A percentile compares a stretch with the other conserved stretches of the same genome.
Conservation (phyloP, 2,797 vertebrate genomes). For the Anisognathus igniventris region DNA sequence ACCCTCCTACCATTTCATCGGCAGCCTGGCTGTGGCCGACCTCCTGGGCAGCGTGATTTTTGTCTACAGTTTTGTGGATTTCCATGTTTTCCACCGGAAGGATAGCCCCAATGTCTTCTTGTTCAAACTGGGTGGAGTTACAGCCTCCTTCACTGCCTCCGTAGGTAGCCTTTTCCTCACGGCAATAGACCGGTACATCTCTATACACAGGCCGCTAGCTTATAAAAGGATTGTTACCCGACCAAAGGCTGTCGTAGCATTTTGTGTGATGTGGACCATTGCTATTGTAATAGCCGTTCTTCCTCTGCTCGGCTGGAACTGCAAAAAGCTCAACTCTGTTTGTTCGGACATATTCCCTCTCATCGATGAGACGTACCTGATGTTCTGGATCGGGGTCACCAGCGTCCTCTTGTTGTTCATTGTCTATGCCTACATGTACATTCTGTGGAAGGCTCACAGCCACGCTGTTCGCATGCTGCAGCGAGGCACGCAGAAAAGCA, state of each 20-base stretch:
- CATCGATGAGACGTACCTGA: slow-evolving; percentile 95
- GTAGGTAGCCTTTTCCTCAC: slow-evolving; percentile 99
- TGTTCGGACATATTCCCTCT: slow-evolving; percentile 98
- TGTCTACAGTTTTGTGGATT: slow-evolving; percentile 99
- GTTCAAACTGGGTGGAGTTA: slow-evolving; percentile 98
- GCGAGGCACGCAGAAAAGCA: slow-evolving; percentile 95
- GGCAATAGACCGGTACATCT: slow-evolving; percentile 98
- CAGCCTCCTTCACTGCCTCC: slow-evolving; percentile 95
- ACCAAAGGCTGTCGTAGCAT: slow-evolving; percentile 96
- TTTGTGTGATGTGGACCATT: slow-evolving; percentile 98
- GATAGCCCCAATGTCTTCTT: slow-evolving; percentile 96
- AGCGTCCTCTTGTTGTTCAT: slow-evolving; percentile 93
- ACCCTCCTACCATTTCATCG: slow-evolving; percentile 98
- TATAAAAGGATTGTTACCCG: slow-evolving; percentile 97
- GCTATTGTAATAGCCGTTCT: slow-evolving; percentile 95
- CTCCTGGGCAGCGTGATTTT: slow-evolving; percentile 97
- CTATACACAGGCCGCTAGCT: slow-evolving; percentile 94
- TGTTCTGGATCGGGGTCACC: slow-evolving; percentile 99
- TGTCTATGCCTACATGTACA: slow-evolving; percentile 98
- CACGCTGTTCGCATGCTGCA: slow-evolving; percentile 96
- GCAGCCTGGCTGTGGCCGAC: slow-evolving; percentile 95
- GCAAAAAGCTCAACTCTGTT: slow-evolving; percentile 91
- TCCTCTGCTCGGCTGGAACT: slow-evolving; percentile 98
- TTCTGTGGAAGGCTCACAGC: slow-evolving; percentile 98
- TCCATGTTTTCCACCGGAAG: slow-evolving; percentile 97